These are phyloP conservation scores for Lepidotrigona ventralis DNA, from an alignment of 1,140 invertebrate genomes.

Conservation along the genomic window DNA sequence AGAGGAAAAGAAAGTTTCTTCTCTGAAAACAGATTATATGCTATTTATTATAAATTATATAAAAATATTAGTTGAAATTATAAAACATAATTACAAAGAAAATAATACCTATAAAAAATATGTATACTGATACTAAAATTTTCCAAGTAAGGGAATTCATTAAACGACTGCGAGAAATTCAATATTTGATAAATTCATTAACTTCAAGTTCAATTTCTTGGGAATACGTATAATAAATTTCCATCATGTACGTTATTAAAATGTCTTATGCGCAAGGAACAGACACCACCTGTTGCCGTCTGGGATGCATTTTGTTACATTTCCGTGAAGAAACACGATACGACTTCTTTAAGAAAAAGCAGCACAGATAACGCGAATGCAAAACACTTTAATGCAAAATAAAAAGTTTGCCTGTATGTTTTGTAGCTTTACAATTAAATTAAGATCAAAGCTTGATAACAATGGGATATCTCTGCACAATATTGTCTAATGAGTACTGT, in stretches of 20 bases:
- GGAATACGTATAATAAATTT: background rate
- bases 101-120: background rate
- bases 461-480: background rate
- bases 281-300: slow-evolving; percentile 16
- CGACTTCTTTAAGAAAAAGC: background rate
- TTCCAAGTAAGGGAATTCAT: background rate
- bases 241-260: background rate
- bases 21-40: background rate
- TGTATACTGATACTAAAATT: background rate
- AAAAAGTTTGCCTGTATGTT: background rate
- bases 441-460: background rate
- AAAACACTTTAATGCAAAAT: background rate
- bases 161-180: background rate
- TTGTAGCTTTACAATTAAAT: background rate
- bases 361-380: background rate
- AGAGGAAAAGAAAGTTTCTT: background rate
- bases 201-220: background rate
- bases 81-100: background rate
- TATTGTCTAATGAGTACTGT: slow-evolving; percentile 19
- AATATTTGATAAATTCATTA: background rate
- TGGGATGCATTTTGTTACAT: background rate
- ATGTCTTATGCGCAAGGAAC: no score
- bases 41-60: background rate
- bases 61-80: background rate
- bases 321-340: background rate